Evolutionary conservation across 2,888 invertebrate genomes (phyloP).

Genomic region (Steinernema hermaphroditum): DNA sequence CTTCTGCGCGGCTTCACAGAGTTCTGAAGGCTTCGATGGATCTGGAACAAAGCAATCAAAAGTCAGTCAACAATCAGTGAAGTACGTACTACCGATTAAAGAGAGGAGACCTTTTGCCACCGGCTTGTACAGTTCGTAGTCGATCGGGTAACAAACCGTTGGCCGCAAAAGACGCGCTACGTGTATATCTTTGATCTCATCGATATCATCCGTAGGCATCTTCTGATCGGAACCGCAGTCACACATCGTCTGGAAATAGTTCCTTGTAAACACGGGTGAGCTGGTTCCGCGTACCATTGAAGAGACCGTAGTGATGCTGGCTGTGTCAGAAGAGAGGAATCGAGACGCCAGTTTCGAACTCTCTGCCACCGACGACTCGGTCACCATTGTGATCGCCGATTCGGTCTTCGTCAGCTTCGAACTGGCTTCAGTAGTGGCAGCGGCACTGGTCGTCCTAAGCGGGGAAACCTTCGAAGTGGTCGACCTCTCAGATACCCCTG

Average conservation of each 20-base stretch:
- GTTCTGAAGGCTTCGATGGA: background rate
- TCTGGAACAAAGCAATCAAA: background rate
- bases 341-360: background rate
- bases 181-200: background rate
- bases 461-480: no score
- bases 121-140: constrained; percentile 1
- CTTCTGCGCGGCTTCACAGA: background rate
- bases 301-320: background rate
- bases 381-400: background rate
- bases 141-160: background rate
- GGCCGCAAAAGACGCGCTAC: background rate
- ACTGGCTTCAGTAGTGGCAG: background rate
- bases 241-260: background rate
- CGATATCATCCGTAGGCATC: background rate
- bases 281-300: no score
- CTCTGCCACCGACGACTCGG: background rate
- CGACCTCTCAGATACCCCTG: no score
- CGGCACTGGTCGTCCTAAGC: no score
- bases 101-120: background rate
- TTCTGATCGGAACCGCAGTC: background rate
- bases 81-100: background rate
- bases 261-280: no score
- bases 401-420: background rate
- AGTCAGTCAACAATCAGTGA: background rate
- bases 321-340: background rate